Evolutionary conservation across 2,797 vertebrate genomes (phyloP).

Genomic region (Furcifer pardalis): DNA sequence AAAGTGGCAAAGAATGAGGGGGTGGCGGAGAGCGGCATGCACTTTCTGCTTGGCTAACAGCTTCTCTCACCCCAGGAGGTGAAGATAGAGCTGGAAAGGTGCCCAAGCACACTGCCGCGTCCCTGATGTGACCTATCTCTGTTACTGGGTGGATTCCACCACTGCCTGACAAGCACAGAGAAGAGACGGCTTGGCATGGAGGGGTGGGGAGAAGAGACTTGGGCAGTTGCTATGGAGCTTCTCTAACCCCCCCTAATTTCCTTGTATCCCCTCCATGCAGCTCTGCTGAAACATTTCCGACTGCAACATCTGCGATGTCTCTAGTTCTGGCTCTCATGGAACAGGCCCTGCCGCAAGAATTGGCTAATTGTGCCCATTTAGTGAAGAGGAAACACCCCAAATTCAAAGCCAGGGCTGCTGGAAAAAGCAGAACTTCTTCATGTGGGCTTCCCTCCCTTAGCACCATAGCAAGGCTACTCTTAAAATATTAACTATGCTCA

Average conservation of each 20-base stretch:
- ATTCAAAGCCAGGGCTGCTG: slow-evolving; percentile 44
- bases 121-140: slow-evolving; percentile 24
- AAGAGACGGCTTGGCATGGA: slow-evolving; percentile 22
- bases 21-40: slow-evolving; percentile 27
- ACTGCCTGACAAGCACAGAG: background rate
- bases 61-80: slow-evolving; percentile 20
- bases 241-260: background rate
- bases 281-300: slow-evolving; percentile 46
- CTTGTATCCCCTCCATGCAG: background rate
- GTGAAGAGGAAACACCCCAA: slow-evolving; percentile 16
- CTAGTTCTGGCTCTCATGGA: slow-evolving; percentile 11
- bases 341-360: slow-evolving; percentile 10
- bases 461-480: slow-evolving; percentile 62
- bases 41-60: slow-evolving; percentile 24
- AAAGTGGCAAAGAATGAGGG: slow-evolving; percentile 17
- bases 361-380: slow-evolving; percentile 13
- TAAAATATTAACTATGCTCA: slow-evolving; percentile 69
- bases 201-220: slow-evolving; percentile 36
- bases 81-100: slow-evolving; percentile 8
- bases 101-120: slow-evolving; percentile 17
- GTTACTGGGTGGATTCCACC: slow-evolving; percentile 25
- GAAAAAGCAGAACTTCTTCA: slow-evolving; percentile 52
- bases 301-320: slow-evolving; percentile 49
- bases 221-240: slow-evolving; percentile 38
- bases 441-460: slow-evolving; percentile 42